Percentiles rank a stretch among this genome's conserved stretches.
These are phyloP conservation scores for Anastrepha ludens DNA, from an alignment of 1,140 invertebrate genomes.

Conservation along the genomic window DNA sequence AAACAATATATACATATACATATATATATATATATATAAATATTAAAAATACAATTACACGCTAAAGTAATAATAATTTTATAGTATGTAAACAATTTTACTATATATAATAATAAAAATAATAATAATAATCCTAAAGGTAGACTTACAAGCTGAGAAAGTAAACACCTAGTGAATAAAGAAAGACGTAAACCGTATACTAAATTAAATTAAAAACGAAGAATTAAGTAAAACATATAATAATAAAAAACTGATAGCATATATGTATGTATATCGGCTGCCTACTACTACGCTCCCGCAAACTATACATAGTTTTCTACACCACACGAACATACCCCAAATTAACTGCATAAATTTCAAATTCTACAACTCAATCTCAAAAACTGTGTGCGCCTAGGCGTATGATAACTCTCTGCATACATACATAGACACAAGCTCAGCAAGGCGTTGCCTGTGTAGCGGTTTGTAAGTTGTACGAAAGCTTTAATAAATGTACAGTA, in stretches of 20 bases:
- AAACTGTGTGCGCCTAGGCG: too few species aligned
- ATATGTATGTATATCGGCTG: conserved; percentile 38
- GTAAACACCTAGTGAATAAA: conserved; percentile 58
- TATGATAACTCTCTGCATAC: not conserved
- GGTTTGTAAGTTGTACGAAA: conserved; percentile 41
- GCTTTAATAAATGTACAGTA: conserved; percentile 52
- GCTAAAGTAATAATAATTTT: conserved; percentile 43
- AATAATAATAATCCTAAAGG: conserved; percentile 55
- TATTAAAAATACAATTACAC: conserved; percentile 34
- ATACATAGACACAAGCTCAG: not conserved
- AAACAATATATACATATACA: conserved; percentile 34
- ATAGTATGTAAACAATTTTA: conserved; percentile 53
- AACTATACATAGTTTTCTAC: not conserved
- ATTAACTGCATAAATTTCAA: not conserved
- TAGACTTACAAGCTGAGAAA: conserved; percentile 57
- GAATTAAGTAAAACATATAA: not conserved
- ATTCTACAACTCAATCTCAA: too few species aligned
- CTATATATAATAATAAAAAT: conserved; percentile 56
- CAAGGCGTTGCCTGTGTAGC: not conserved
- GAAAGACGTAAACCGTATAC: conserved; percentile 72
- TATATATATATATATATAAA: conserved; percentile 32
- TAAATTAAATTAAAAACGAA: conserved; percentile 60
- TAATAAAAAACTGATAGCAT: conserved; percentile 21
- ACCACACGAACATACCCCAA: not conserved
- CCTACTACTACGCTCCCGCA: not conserved